These are phyloP conservation scores for Zeus faber DNA, from an alignment of 2,113 vertebrate species.

Conservation along the genomic window DNA sequence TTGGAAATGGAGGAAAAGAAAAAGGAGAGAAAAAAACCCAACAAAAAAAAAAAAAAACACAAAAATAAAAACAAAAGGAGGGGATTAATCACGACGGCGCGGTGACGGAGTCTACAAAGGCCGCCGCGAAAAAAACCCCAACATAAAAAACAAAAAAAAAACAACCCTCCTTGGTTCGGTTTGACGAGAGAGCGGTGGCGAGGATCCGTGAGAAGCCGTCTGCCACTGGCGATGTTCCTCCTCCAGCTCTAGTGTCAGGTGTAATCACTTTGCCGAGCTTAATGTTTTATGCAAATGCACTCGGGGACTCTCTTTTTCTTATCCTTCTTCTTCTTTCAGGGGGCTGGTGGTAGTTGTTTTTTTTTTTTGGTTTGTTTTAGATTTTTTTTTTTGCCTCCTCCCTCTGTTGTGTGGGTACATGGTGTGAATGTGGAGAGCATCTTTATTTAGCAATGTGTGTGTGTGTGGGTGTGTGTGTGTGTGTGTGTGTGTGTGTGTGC, in stretches of 20 bases:
- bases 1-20: conserved; percentile 67
- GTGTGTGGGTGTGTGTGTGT: conserved; percentile 2
- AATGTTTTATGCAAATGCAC: conserved; percentile 82
- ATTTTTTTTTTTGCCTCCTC: conserved; percentile 28
- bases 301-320: too few species aligned
- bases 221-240: conserved; percentile 78
- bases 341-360: conserved; percentile 46
- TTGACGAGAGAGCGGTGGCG: conserved; percentile 75
- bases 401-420: conserved; percentile 50
- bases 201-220: conserved; percentile 71
- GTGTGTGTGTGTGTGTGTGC: conserved; percentile 28
- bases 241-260: conserved; percentile 81
- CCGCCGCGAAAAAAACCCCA: conserved; percentile 64
- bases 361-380: neutral
- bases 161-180: too few species aligned
- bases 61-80: conserved; percentile 77
- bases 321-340: conserved; percentile 74
- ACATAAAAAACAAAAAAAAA: too few species aligned
- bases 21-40: conserved; percentile 68
- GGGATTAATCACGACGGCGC: conserved; percentile 75
- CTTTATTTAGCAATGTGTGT: conserved; percentile 13
- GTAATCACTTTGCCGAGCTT: conserved; percentile 83
- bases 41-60: too few species aligned
- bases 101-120: conserved; percentile 74
- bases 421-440: conserved; percentile 25